Conservation (phyloP, 2,113 vertebrate species). For the Pomatostomus ruficeps region DNA sequence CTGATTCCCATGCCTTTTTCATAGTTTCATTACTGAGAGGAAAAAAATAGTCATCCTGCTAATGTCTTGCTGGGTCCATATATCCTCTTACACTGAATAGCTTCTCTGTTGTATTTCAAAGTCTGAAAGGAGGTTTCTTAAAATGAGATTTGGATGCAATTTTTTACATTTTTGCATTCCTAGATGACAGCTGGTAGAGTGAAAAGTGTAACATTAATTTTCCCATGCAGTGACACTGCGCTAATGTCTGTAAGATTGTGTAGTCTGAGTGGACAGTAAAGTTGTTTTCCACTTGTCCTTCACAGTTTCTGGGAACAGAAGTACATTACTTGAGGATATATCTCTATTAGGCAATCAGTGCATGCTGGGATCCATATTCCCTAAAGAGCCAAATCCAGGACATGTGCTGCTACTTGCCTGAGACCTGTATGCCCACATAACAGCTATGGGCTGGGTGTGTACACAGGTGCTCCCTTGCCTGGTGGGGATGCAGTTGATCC, state of each 20-base stretch:
- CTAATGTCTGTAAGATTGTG: neutral
- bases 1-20: neutral
- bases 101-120: neutral
- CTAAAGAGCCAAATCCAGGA: neutral
- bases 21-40: neutral
- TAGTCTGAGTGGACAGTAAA: neutral
- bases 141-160: neutral
- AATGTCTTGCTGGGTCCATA: neutral
- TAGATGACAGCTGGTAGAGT: neutral
- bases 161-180: neutral
- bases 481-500: neutral
- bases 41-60: neutral
- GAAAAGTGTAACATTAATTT: neutral
- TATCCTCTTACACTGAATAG: neutral
- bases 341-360: neutral
- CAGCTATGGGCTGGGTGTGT: neutral
- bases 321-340: neutral
- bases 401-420: neutral
- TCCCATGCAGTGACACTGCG: neutral
- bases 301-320: neutral
- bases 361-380: neutral
- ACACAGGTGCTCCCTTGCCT: neutral
- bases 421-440: neutral
- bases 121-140: neutral
- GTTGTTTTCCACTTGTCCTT: neutral